These are phyloP conservation scores for Sylvilagus bachmani DNA, from an alignment of 2,113 vertebrate genomes.

Conservation along the genomic window DNA sequence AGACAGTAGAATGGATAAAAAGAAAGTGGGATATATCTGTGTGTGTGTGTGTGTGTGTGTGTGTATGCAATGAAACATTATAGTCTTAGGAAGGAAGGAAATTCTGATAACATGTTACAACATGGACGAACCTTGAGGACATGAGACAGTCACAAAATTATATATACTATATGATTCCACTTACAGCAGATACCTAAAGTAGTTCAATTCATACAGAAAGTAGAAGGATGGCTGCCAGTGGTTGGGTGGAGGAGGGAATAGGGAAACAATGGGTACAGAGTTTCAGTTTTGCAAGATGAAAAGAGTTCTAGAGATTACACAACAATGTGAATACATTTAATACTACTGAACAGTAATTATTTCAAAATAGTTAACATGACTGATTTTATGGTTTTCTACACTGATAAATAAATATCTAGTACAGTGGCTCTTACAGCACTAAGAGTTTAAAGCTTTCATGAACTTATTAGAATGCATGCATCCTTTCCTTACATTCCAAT, in stretches of 20 bases:
- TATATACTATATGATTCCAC: background rate
- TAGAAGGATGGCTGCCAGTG: background rate
- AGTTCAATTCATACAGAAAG: slow-evolving; percentile 2
- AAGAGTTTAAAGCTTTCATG: slow-evolving; percentile 23
- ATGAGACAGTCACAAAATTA: slow-evolving; percentile 26
- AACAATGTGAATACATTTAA: background rate
- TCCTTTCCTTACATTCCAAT: background rate
- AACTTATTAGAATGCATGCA: background rate
- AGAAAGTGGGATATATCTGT: background rate
- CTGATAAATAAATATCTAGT: background rate
- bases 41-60: background rate
- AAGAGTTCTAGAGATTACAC: background rate
- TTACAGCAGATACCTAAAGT: background rate
- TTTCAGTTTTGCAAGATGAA: slow-evolving; percentile 42
- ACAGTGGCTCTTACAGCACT: background rate
- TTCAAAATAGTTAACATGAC: slow-evolving; percentile 43
- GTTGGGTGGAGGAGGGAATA: background rate
- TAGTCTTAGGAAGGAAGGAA: slow-evolving; percentile 48
- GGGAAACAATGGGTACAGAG: background rate
- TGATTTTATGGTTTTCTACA: slow-evolving; percentile 6
- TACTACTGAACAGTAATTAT: background rate
- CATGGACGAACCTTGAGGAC: background rate
- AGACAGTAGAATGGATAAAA: background rate
- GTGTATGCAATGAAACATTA: background rate
- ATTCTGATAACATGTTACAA: slow-evolving; percentile 23